Base-by-base conservation (phyloP, 2,888 invertebrate species). In the Lagria hirta region DNA sequence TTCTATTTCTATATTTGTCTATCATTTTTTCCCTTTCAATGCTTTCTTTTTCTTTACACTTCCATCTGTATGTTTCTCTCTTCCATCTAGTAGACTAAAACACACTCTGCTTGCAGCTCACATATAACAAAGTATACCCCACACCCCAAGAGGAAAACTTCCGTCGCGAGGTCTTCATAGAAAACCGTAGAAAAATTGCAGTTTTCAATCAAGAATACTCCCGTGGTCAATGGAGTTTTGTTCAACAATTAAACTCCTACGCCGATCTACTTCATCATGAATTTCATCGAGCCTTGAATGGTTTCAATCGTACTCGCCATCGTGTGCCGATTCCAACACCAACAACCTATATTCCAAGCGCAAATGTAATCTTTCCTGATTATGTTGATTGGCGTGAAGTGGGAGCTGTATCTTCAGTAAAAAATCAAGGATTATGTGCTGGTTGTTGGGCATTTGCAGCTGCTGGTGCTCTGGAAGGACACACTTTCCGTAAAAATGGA, bases 391-490 rank as follows among this genome's bases (percentile, higher is more conserved):
- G 71, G 71, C 59, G 67, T 18, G 61, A 66, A 51, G 51, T 60
- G 4, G 71, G 70, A 1, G 72, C 68, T 4, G 72, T 71, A 0
- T 60, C 67, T 0, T 51, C 63, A 0, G 70, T 71, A 2, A 68
- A 63, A 45, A 58, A 51, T 24, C 71, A 72, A 53, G 67, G 64
- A 23, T 44, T 45, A 11, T 72, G 72, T 46, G 69, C 65, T 6
- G 65, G 62, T 5, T 72, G 72, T 51, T 72, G 66, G 56, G 72
- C 72, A 4, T 72, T 71, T 49, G 64, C 66, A 33, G 68, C 72
- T 30, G 79, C 79, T 43, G 82, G 77, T 8, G 72, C 79, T 4
- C 55, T 79, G 11, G 79, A 79, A 65, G 77, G 76, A 5, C 78
- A 78, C 42, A 66, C 72, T 52, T 77, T 71, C 61, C 64, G 75